Evolutionary conservation across 2,888 invertebrate species (phyloP).

Genomic region (Diachrysia chrysitis): DNA sequence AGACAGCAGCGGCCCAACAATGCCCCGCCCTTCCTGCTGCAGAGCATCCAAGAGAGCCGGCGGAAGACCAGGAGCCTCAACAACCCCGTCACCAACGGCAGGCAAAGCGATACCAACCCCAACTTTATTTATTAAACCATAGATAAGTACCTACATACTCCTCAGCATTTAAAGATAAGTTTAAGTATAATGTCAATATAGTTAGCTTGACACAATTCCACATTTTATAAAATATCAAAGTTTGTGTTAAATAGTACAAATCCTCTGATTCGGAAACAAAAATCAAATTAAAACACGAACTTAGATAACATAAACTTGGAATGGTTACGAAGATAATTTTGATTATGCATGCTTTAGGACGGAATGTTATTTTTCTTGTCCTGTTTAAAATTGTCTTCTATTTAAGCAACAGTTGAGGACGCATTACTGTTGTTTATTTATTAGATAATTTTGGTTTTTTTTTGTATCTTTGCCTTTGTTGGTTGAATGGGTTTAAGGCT

Average conservation of each 20-base stretch:
- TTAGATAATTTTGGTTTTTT: conserved; percentile 58
- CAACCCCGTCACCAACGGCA: conserved; percentile 71
- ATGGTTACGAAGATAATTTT: no score
- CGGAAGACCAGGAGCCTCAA: conserved; percentile 68
- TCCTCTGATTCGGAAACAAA: background rate
- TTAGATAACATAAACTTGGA: background rate
- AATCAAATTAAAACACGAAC: no score
- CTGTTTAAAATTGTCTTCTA: conserved; percentile 69
- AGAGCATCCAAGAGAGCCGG: conserved; percentile 82
- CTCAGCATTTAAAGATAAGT: background rate
- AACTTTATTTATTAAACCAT: conserved; percentile 80
- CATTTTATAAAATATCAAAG: no score
- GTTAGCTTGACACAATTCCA: no score
- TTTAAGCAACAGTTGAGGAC: conserved; percentile 76
- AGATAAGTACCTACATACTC: background rate
- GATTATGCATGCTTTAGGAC: conserved; percentile 37
- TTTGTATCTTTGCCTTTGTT: background rate
- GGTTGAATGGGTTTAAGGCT: conserved; percentile 4
- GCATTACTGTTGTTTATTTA: conserved; percentile 70
- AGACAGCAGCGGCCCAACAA: conserved; percentile 68
- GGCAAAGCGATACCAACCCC: conserved; percentile 82
- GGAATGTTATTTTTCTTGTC: conserved; percentile 28
- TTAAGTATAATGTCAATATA: background rate
- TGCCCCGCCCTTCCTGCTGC: conserved; percentile 82
- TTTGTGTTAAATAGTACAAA: background rate